Evolutionary conservation across 2,113 vertebrate species (phyloP).

Genomic region (Andinoacara biseriatus): DNA sequence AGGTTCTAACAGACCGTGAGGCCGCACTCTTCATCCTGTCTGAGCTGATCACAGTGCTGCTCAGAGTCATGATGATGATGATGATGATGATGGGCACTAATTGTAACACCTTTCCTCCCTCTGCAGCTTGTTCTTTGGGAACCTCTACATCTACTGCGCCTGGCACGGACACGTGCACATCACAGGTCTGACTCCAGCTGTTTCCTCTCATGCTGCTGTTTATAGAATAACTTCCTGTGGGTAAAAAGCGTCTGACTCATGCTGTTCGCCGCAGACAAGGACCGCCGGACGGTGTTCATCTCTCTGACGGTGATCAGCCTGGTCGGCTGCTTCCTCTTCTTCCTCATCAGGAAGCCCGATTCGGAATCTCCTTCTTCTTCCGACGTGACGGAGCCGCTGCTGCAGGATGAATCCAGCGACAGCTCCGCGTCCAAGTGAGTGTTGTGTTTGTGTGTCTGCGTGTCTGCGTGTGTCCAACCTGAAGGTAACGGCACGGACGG

Average conservation of each 20-base stretch:
- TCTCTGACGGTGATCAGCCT: slow-evolving; percentile 95
- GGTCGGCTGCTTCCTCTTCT: slow-evolving; percentile 95
- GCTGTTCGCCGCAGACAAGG: slow-evolving; percentile 82
- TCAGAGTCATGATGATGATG: too few species aligned
- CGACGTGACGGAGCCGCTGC: slow-evolving; percentile 62
- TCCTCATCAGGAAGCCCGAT: slow-evolving; percentile 90
- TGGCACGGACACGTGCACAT: slow-evolving; percentile 94
- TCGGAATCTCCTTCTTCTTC: slow-evolving; percentile 40
- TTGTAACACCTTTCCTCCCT: background rate
- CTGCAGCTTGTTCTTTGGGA: slow-evolving; percentile 95
- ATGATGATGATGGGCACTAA: too few species aligned
- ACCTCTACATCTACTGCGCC: slow-evolving; percentile 93
- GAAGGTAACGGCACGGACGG: too few species aligned
- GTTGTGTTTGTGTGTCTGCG: background rate
- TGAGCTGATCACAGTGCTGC: too few species aligned
- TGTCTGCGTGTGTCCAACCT: background rate
- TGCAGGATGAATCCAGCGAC: slow-evolving; percentile 63
- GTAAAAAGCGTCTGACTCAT: slow-evolving; percentile 34
- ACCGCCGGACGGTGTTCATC: slow-evolving; percentile 94
- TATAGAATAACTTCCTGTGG: background rate
- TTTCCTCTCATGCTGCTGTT: background rate
- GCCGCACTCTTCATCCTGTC: too few species aligned
- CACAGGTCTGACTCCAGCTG: slow-evolving; percentile 80
- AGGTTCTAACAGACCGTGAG: too few species aligned
- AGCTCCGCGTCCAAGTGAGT: slow-evolving; percentile 55